phyloP scores from a whole-genome alignment of 2,113 vertebrate genomes.

The Scomber colias region DNA sequence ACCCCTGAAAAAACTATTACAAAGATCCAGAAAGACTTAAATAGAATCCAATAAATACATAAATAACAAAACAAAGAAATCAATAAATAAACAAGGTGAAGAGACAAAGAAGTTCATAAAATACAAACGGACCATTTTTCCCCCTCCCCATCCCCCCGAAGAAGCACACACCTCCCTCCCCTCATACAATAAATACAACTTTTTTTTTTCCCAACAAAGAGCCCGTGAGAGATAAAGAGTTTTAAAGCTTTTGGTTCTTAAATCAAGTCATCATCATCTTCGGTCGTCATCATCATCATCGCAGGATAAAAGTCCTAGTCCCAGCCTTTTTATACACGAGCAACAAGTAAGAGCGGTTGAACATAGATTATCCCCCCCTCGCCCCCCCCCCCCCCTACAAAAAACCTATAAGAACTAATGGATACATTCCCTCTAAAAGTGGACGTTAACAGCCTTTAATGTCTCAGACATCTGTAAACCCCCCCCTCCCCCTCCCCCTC shows the following conservation, averaged over 20 bases:
- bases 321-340: conserved; percentile 79
- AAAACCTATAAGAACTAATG: conserved; percentile 85
- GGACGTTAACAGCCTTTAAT: conserved; percentile 59
- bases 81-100: conserved; percentile 81
- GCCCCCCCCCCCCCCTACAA: conserved; percentile 49
- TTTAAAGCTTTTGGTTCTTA: conserved; percentile 92
- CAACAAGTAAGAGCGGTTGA: conserved; percentile 78
- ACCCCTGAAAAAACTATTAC: conserved; percentile 75
- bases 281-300: conserved; percentile 61
- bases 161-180: conserved; percentile 74
- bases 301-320: conserved; percentile 63
- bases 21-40: conserved; percentile 78
- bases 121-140: conserved; percentile 75
- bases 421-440: conserved; percentile 84
- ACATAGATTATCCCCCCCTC: conserved; percentile 73
- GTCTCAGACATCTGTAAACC: conserved; percentile 37
- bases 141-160: conserved; percentile 20
- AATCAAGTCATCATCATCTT: conserved; percentile 85
- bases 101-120: conserved; percentile 71
- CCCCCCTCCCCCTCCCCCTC: background rate
- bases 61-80: conserved; percentile 69
- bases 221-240: conserved; percentile 83
- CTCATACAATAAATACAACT: conserved; percentile 83
- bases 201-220: conserved; percentile 74
- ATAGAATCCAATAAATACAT: conserved; percentile 85